Conservation (phyloP, 2,113 vertebrate species). For the Saguinus midas region DNA sequence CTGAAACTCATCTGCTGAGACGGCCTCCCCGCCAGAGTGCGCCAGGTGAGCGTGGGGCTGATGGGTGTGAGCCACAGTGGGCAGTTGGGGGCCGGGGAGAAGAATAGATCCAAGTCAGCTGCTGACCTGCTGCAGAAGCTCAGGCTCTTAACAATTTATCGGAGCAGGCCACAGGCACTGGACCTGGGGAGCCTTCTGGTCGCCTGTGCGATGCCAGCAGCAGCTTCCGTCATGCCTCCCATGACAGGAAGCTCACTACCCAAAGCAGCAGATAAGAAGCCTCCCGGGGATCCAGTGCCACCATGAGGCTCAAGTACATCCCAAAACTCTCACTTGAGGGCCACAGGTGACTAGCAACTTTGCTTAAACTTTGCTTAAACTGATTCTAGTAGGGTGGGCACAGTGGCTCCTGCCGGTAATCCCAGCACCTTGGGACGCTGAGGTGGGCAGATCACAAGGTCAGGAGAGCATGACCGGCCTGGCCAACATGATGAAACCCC, state of each 20-base stretch:
- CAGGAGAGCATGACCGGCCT: no score
- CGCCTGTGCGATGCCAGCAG: neutral
- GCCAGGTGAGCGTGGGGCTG: neutral
- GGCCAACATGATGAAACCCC: no score
- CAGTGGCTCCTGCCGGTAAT: no score
- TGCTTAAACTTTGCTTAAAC: neutral
- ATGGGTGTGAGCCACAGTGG: neutral
- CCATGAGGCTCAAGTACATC: no score
- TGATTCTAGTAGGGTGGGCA: rapidly evolving
- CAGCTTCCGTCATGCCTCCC: neutral
- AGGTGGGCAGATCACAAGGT: no score
- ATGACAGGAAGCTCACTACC: neutral
- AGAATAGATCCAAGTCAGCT: neutral
- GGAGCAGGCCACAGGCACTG: neutral
- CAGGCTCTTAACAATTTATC: neutral
- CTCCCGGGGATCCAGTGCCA: neutral
- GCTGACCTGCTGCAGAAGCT: neutral
- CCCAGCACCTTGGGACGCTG: no score
- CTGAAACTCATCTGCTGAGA: rapidly evolving
- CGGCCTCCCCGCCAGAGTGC: rapidly evolving
- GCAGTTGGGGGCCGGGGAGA: rapidly evolving
- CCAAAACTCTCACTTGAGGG: neutral
- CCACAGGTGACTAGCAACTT: neutral
- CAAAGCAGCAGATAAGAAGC: rapidly evolving
- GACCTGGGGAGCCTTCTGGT: neutral